Evolutionary conservation across 2,888 invertebrate species (phyloP).

Genomic region (Heteromurus nitidus): DNA sequence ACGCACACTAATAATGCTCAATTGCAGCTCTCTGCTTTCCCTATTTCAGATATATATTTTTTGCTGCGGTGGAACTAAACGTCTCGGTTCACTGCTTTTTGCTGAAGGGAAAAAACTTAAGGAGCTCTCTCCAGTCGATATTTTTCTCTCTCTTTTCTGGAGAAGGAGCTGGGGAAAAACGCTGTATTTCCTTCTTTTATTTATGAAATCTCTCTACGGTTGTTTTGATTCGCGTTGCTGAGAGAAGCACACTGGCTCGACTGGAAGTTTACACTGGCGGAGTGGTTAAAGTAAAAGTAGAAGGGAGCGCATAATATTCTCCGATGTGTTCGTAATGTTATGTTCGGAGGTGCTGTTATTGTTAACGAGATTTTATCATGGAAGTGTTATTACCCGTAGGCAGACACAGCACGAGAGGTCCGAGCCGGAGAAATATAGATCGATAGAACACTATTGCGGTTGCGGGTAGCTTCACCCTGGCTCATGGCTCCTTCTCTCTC

Average conservation of each 20-base stretch:
- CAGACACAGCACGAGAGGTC: conserved; percentile 13
- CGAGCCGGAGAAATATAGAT: conserved; percentile 24
- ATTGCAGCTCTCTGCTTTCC: too few relatives aligned
- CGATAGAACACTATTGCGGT: conserved; percentile 28
- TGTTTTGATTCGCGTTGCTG: conserved; percentile 11
- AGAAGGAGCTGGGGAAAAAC: not conserved
- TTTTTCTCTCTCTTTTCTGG: not conserved
- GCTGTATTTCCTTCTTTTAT: conserved; percentile 11
- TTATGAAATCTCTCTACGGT: conserved; percentile 2
- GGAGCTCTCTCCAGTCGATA: not conserved
- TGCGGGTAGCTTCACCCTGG: conserved; percentile 22
- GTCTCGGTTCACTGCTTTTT: too few relatives aligned
- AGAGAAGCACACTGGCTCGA: too few relatives aligned
- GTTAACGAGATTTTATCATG: conserved; percentile 22
- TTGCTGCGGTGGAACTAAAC: too few relatives aligned
- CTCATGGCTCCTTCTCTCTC: too few relatives aligned
- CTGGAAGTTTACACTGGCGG: too few relatives aligned
- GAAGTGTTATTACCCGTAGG: conserved; percentile 14
- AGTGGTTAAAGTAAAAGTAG: not conserved
- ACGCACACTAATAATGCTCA: too few relatives aligned
- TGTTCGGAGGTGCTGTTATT: conserved; percentile 5
- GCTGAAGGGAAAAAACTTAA: too few relatives aligned
- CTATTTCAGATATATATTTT: too few relatives aligned
- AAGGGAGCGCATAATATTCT: not conserved
- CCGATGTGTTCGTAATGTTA: not conserved